Evolutionary conservation across 2,888 invertebrate species (phyloP), one percentile per base, ranked within the genome.

Genomic region (Hecatera dysodea): DNA sequence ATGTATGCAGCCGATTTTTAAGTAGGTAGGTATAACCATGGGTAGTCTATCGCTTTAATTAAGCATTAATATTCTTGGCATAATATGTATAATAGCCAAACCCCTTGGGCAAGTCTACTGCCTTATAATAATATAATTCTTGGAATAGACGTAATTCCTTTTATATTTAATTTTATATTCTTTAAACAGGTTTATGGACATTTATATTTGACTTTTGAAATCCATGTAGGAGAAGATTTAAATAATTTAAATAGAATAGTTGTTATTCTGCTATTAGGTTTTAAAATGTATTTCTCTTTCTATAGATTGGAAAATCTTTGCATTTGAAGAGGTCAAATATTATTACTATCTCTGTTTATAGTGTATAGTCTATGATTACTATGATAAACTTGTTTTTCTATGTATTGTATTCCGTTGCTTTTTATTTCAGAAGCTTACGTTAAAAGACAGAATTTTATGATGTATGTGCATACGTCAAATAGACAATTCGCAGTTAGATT

Each of bases 51-150:
- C 24, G 52, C 53, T n/a, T 62, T 42, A 52, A 61, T 67, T 59
- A 52, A 63, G 27, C 68, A 68, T 78, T 68, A 52, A 66, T 63
- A 73, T 78, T 78, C 48, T 39, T n/a, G n/a, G n/a, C n/a, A n/a
- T n/a, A n/a, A n/a, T n/a, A n/a, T n/a, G n/a, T n/a, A n/a, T n/a
- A n/a, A n/a, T n/a, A 63, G 59, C 63, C 36, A 67, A 65, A 73
- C 53, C 62, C 60, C 52, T 22, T 29, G 46, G 39, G 50, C 57
- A 19, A 65, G 50, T 27, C 60, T n/a, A 48, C 7, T 27, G 24
- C 24, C 44, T 44, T 33, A 4, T 57, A 50, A 33, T 53, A 48
- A 56, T 70, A 22, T 24, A n/a, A 29, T 29, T 24, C n/a, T 36
- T 65, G 44, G 46, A 70, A 75, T 60, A 44, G n/a, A 29, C 19